These are phyloP conservation scores for Phrixothrix hirtus DNA, from an alignment of 2,888 invertebrate species.

Conservation along the genomic window DNA sequence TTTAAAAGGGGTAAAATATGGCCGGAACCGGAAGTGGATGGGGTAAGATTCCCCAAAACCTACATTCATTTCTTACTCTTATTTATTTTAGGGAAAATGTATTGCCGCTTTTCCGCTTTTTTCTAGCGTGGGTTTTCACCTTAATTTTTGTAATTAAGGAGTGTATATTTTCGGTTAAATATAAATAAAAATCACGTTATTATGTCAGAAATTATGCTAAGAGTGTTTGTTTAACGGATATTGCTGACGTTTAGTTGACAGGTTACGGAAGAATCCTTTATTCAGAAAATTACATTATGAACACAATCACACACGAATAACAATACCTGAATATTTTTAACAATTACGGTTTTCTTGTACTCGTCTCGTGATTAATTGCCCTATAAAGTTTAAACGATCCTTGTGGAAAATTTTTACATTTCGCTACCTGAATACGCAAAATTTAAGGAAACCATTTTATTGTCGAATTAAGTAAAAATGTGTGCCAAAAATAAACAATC, in stretches of 20 bases:
- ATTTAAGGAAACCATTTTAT: no score
- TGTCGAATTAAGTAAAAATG: no score
- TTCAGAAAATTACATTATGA: conserved; percentile 8
- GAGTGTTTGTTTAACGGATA: conserved; percentile 3
- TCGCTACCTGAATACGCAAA: no score
- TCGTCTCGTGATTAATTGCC: no score
- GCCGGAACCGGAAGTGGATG: conserved; percentile 47
- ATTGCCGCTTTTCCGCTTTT: conserved; percentile 20
- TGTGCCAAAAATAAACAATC: no score
- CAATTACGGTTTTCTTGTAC: no score
- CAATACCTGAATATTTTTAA: conserved; percentile 11
- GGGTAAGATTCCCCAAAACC: conserved; percentile 30
- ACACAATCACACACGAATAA: conserved; percentile 11
- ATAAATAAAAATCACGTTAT: background rate
- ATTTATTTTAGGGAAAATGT: conserved; percentile 31
- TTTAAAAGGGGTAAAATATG: conserved; percentile 49
- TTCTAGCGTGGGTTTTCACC: conserved; percentile 3
- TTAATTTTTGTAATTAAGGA: no score
- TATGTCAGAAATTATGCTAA: background rate
- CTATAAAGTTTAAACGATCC: no score
- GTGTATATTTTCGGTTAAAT: no score
- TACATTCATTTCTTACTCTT: conserved; percentile 25
- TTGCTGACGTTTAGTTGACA: conserved; percentile 6
- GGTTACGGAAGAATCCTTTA: conserved; percentile 9
- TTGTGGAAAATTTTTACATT: no score